phyloP scores from a whole-genome alignment of 2,888 invertebrate genomes.

The Drosophila conformis region DNA sequence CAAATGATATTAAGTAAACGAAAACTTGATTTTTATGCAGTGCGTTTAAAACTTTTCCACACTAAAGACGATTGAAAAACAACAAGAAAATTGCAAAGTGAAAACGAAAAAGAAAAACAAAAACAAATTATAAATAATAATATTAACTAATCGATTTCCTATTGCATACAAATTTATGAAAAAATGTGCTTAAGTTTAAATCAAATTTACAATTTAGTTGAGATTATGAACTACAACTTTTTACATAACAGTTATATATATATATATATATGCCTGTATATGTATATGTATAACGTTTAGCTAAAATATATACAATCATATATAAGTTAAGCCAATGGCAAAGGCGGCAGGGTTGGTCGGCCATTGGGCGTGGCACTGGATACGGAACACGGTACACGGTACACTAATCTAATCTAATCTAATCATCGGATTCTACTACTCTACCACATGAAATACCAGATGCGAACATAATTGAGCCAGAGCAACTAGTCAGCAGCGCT shows the following conservation, averaged over 20 bases:
- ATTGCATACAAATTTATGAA: constrained; percentile 73
- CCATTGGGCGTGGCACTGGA: constrained; percentile 43
- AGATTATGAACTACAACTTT: constrained; percentile 69
- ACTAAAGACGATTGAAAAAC: constrained; percentile 29
- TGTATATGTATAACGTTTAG: constrained; percentile 42
- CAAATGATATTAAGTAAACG: constrained; percentile 64
- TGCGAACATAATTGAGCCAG: constrained; percentile 11
- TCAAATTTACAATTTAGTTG: constrained; percentile 79
- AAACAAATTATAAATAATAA: constrained; percentile 17
- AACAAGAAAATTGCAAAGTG: background rate
- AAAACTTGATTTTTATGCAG: constrained; percentile 48
- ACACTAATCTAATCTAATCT: background rate
- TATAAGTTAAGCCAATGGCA: constrained; percentile 66
- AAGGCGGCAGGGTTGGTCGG: constrained; percentile 35
- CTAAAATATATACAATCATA: constrained; percentile 48
- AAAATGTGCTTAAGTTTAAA: constrained; percentile 80
- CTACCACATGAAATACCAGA: background rate
- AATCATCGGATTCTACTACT: constrained; percentile 1
- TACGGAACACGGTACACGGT: constrained; percentile 2
- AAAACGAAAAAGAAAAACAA: background rate
- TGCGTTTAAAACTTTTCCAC: constrained; percentile 48
- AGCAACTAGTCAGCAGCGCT: constrained; percentile 45
- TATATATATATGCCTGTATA: constrained; percentile 22
- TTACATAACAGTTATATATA: constrained; percentile 49
- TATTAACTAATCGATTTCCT: constrained; percentile 68